phyloP scores from a whole-genome alignment of 2,113 vertebrate genomes.

The Trochalopteron elliotii region DNA sequence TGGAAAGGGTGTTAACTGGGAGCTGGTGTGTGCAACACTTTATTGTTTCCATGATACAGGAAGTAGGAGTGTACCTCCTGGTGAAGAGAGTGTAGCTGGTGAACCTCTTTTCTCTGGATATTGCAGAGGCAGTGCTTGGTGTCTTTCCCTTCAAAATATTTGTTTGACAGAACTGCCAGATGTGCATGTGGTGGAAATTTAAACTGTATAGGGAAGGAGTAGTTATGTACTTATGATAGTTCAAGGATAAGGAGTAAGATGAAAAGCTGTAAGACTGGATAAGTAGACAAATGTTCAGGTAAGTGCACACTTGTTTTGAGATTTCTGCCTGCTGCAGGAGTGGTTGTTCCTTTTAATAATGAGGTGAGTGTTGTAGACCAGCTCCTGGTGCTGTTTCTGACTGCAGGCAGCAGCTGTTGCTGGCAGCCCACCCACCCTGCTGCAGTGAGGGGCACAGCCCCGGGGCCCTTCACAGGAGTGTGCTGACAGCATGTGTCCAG shows the following conservation, averaged over 20 bases:
- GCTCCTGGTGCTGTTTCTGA: not conserved
- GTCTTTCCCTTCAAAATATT: not conserved
- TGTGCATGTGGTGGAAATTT: not conserved
- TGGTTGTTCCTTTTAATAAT: not conserved
- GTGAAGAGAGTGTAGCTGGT: not conserved
- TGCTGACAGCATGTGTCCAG: not conserved
- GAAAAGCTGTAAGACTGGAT: not conserved
- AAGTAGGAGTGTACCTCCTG: too few species aligned
- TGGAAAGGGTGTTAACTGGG: not conserved
- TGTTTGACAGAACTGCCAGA: not conserved
- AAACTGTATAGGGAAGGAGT: not conserved
- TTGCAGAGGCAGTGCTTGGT: not conserved
- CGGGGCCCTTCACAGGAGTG: fast-evolving
- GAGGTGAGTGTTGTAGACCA: not conserved
- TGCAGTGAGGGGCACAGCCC: not conserved
- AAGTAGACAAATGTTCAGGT: not conserved
- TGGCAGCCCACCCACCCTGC: not conserved
- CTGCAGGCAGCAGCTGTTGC: not conserved
- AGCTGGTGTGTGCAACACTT: not conserved
- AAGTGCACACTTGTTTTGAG: not conserved
- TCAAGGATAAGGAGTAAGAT: not conserved
- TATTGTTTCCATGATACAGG: not conserved
- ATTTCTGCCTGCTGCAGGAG: not conserved
- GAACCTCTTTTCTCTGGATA: not conserved
- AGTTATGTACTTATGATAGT: not conserved